Evolutionary conservation across 2,113 vertebrate genomes (phyloP).

Genomic region (Antennarius striatus): DNA sequence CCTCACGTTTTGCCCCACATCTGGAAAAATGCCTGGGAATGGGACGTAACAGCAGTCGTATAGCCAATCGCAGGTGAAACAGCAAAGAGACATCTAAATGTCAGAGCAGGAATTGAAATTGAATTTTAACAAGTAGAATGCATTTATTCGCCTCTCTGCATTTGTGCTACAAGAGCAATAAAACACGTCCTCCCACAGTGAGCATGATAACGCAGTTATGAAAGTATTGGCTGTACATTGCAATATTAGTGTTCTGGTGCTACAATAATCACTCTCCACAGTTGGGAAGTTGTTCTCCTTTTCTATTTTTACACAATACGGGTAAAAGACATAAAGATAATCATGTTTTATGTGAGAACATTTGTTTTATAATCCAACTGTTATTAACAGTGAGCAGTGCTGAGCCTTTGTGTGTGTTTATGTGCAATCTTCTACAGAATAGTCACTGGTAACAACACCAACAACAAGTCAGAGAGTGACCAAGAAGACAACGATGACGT

Average conservation of each 20-base stretch:
- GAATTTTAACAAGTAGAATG: not conserved
- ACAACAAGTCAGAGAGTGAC: slow-evolving; percentile 98
- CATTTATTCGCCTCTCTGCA: not conserved
- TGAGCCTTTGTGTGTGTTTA: not conserved
- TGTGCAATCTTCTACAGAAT: slow-evolving; percentile 78
- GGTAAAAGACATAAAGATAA: no score
- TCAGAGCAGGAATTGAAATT: not conserved
- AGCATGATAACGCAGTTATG: not conserved
- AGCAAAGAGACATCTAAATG: not conserved
- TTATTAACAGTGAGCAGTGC: no score
- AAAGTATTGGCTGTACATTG: no score
- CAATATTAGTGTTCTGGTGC: no score
- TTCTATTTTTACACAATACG: not conserved
- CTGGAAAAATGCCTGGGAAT: slow-evolving; percentile 98
- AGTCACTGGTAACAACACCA: slow-evolving; percentile 96
- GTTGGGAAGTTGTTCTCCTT: not conserved
- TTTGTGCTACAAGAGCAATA: not conserved
- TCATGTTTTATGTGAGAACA: not conserved
- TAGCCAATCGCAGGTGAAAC: slow-evolving; percentile 91
- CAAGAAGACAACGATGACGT: slow-evolving; percentile 98
- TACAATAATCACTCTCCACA: no score
- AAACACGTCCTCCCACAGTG: not conserved
- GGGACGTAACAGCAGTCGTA: slow-evolving; percentile 98
- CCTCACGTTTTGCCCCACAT: slow-evolving; percentile 95
- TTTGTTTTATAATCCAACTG: slow-evolving; percentile 10